These are phyloP conservation scores for Melanostoma scalare DNA, from an alignment of 2,888 invertebrate genomes.

Conservation along the genomic window DNA sequence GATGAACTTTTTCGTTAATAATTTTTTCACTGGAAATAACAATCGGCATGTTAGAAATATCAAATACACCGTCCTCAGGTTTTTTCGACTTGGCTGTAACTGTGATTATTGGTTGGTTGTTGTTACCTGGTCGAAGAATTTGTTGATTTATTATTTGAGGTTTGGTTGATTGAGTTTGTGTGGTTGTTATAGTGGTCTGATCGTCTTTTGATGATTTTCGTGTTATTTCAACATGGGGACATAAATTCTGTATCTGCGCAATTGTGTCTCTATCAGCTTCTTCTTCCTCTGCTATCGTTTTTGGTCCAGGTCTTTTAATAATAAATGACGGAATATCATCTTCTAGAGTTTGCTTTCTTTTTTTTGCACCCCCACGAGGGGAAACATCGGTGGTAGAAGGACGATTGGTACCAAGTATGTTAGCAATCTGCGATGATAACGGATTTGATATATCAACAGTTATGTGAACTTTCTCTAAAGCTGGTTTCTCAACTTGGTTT, in stretches of 20 bases:
- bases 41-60: slow-evolving; percentile 90
- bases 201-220: slow-evolving; percentile 66
- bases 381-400: slow-evolving; percentile 13
- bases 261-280: slow-evolving; percentile 72
- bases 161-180: slow-evolving; percentile 10
- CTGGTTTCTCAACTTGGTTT: slow-evolving; percentile 31
- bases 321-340: slow-evolving; percentile 77
- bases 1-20: slow-evolving; percentile 85
- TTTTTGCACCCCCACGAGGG: slow-evolving; percentile 48
- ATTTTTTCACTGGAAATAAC: slow-evolving; percentile 86
- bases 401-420: slow-evolving; percentile 65
- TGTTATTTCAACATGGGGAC: slow-evolving; percentile 73
- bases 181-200: neutral
- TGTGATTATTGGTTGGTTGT: slow-evolving; percentile 41
- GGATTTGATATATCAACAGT: slow-evolving; percentile 74
- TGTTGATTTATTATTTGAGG: slow-evolving; percentile 58
- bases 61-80: slow-evolving; percentile 82
- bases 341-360: slow-evolving; percentile 76
- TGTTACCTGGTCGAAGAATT: slow-evolving; percentile 50
- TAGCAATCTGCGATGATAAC: slow-evolving; percentile 74
- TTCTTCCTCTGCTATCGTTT: slow-evolving; percentile 41
- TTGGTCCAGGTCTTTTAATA: slow-evolving; percentile 74
- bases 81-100: slow-evolving; percentile 45
- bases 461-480: slow-evolving; percentile 73
- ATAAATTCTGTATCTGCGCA: slow-evolving; percentile 73